A percentile compares a stretch with the other conserved stretches of the same genome.
phyloP scores from a whole-genome alignment of 2,888 invertebrate species.

The Nemotelus pantherinus region DNA sequence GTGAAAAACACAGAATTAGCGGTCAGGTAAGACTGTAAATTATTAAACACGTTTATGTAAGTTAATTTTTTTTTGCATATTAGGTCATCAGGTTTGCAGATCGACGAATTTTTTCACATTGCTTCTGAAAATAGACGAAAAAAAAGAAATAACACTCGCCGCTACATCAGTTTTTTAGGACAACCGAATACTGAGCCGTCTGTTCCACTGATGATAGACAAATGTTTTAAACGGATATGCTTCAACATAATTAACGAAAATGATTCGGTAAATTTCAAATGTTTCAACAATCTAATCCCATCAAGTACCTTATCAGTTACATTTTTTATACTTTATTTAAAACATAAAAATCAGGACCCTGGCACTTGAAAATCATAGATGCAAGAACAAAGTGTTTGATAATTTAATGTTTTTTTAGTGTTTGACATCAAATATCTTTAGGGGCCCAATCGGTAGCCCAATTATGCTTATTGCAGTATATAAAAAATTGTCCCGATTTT shows the following conservation, averaged over 20 bases:
- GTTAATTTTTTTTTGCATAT: constrained; percentile 23
- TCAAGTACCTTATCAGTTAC: too few relatives aligned
- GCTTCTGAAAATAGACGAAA: constrained; percentile 17
- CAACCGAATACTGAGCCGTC: constrained; percentile 60
- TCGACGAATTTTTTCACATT: constrained; percentile 59
- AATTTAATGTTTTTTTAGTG: too few relatives aligned
- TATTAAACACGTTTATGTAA: background rate
- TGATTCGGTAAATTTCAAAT: constrained; percentile 58
- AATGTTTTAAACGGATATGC: constrained; percentile 67
- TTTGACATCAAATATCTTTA: too few relatives aligned
- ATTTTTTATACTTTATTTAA: too few relatives aligned
- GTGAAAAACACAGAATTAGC: background rate
- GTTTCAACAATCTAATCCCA: background rate
- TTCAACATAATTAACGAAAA: constrained; percentile 65
- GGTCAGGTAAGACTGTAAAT: constrained; percentile 4
- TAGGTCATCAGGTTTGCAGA: constrained; percentile 53
- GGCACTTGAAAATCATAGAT: too few relatives aligned
- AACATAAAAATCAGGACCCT: too few relatives aligned
- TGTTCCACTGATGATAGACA: constrained; percentile 70
- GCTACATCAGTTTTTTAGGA: constrained; percentile 56
- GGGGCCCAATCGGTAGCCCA: too few relatives aligned
- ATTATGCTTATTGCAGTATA: too few relatives aligned
- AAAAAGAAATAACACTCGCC: too few relatives aligned
- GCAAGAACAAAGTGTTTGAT: too few relatives aligned
- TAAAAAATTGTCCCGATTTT: too few relatives aligned